Conservation (phyloP, 2,113 vertebrate genomes). For the Onychorhynchus coronatus region DNA sequence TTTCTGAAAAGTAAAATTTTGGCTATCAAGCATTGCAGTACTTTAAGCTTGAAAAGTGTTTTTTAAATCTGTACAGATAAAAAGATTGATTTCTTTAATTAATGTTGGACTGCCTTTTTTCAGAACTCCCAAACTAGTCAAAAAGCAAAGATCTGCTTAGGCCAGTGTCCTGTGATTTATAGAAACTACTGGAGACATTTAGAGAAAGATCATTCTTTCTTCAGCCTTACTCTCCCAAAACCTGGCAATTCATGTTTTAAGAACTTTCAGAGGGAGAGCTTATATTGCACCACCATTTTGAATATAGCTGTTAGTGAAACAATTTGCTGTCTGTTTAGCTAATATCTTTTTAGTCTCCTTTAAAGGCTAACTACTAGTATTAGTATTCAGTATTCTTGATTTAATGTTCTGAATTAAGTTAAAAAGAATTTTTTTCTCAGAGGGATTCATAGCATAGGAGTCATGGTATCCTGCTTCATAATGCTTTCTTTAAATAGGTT, state of each 20-base stretch:
- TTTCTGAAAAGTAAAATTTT: neutral
- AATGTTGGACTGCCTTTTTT: neutral
- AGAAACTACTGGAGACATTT: neutral
- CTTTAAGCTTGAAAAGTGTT: neutral
- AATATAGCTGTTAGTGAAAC: neutral
- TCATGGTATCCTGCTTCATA: neutral
- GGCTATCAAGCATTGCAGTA: neutral
- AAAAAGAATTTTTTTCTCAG: neutral
- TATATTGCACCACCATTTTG: neutral
- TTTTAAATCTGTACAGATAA: neutral
- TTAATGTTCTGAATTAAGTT: neutral
- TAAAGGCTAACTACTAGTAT: neutral
- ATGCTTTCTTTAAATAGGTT: neutral
- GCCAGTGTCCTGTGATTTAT: neutral
- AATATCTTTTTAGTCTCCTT: neutral
- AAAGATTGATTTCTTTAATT: neutral
- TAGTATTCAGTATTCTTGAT: neutral
- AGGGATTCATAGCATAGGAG: neutral
- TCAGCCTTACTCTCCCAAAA: neutral
- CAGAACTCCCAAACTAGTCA: neutral
- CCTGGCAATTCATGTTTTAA: neutral
- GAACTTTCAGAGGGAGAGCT: neutral
- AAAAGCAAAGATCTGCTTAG: neutral
- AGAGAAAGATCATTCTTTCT: neutral
- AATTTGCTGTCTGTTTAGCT: neutral